These are phyloP conservation scores for Leucophenga varia DNA, from an alignment of 1,140 invertebrate genomes.

Conservation along the genomic window DNA sequence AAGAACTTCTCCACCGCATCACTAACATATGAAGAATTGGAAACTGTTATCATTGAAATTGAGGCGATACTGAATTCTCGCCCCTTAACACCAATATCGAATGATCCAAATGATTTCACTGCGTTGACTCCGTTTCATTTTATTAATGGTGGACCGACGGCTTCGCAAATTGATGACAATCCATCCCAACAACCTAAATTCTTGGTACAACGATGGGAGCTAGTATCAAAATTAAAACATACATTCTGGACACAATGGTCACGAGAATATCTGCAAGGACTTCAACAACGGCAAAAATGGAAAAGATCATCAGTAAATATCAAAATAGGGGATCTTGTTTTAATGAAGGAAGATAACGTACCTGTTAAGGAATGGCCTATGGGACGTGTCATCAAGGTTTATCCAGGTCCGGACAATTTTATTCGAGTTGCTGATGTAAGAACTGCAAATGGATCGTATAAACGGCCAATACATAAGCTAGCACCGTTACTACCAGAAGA, in stretches of 20 bases:
- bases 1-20: slow-evolving; percentile 15
- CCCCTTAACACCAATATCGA: slow-evolving; percentile 25
- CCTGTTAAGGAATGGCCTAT: slow-evolving; percentile 45
- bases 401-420: slow-evolving; percentile 33
- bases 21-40: slow-evolving; percentile 24
- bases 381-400: slow-evolving; percentile 25
- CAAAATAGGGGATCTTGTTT: slow-evolving; percentile 37
- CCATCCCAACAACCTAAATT: no score
- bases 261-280: slow-evolving; percentile 27
- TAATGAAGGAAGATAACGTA: slow-evolving; percentile 46
- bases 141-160: slow-evolving; percentile 39
- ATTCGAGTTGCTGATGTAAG: slow-evolving; percentile 32
- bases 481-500: slow-evolving; percentile 14
- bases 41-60: slow-evolving; percentile 18
- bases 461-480: slow-evolving; percentile 28
- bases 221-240: no score
- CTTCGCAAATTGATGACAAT: no score
- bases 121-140: slow-evolving; percentile 46
- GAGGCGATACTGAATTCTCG: slow-evolving; percentile 14
- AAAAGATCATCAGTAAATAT: slow-evolving; percentile 12
- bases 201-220: no score
- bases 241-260: slow-evolving; percentile 38
- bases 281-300: slow-evolving; percentile 49
- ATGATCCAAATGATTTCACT: slow-evolving; percentile 25
- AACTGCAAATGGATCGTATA: slow-evolving; percentile 24